A percentile compares a stretch with the other conserved stretches of the same genome.
Conservation (phyloP, 2,797 vertebrate species). For the Peromyscus aztecus region DNA sequence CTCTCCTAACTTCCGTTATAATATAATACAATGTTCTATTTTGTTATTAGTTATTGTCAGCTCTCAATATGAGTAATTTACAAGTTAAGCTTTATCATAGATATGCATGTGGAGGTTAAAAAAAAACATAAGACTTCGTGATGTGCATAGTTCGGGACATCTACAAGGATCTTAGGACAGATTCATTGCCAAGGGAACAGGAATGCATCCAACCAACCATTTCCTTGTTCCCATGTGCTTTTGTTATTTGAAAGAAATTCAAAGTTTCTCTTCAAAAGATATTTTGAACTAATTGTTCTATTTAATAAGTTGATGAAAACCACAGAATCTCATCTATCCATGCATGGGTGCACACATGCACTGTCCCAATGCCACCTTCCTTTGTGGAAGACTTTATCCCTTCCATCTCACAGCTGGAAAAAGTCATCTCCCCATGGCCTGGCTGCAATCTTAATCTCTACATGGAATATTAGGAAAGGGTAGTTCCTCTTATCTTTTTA, state of each 20-base stretch:
- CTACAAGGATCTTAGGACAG: neutral
- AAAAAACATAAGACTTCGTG: neutral
- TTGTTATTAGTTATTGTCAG: neutral
- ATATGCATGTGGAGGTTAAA: neutral
- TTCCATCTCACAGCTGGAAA: neutral
- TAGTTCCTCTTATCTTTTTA: neutral
- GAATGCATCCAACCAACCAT: neutral
- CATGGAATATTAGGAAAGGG: neutral
- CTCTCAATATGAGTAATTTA: neutral
- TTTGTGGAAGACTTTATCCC: neutral
- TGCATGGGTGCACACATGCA: neutral
- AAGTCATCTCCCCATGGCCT: neutral
- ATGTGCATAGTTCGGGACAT: neutral
- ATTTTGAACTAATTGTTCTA: constrained; percentile 27
- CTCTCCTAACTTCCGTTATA: neutral
- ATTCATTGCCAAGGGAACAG: neutral
- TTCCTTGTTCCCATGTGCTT: neutral
- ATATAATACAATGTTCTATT: neutral
- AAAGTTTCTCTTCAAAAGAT: constrained; percentile 21
- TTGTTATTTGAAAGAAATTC: constrained; percentile 4
- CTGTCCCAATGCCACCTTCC: neutral
- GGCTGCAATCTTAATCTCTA: neutral
- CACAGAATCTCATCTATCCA: neutral
- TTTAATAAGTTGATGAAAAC: constrained; percentile 45
- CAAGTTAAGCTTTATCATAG: neutral